Evolutionary conservation across 2,888 invertebrate genomes (phyloP).

Genomic region (Meteorus colon): DNA sequence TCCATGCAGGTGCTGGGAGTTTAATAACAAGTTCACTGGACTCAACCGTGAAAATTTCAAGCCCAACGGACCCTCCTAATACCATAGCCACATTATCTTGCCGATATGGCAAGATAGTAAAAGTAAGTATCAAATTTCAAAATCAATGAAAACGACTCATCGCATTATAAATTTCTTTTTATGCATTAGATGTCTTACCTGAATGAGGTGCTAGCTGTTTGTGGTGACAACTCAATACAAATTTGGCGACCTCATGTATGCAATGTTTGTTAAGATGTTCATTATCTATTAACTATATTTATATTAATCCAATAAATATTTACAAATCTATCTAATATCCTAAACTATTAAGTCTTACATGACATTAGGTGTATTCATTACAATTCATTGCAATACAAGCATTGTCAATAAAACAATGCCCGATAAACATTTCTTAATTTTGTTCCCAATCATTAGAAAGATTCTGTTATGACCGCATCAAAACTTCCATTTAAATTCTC

Average conservation of each 20-base stretch:
- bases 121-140: slow-evolving; percentile 56
- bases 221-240: slow-evolving; percentile 63
- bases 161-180: slow-evolving; percentile 34
- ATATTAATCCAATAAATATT: slow-evolving; percentile 14
- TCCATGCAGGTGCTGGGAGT: slow-evolving; percentile 64
- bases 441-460: neutral
- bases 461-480: too few species aligned
- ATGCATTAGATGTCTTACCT: slow-evolving; percentile 64
- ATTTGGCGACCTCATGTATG: slow-evolving; percentile 64
- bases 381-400: slow-evolving; percentile 38
- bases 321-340: slow-evolving; percentile 1
- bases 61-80: slow-evolving; percentile 69
- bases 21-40: slow-evolving; percentile 70
- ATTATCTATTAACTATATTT: slow-evolving; percentile 14
- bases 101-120: slow-evolving; percentile 63
- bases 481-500: neutral
- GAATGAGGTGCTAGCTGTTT: slow-evolving; percentile 65
- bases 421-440: neutral
- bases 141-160: neutral
- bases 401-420: slow-evolving; percentile 3
- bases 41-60: slow-evolving; percentile 65
- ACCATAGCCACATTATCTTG: slow-evolving; percentile 56
- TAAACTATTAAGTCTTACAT: slow-evolving; percentile 20
- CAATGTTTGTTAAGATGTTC: slow-evolving; percentile 45
- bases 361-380: neutral